phyloP scores from a whole-genome alignment of 2,888 invertebrate genomes.

The Ommatoiulus sabulosus region DNA sequence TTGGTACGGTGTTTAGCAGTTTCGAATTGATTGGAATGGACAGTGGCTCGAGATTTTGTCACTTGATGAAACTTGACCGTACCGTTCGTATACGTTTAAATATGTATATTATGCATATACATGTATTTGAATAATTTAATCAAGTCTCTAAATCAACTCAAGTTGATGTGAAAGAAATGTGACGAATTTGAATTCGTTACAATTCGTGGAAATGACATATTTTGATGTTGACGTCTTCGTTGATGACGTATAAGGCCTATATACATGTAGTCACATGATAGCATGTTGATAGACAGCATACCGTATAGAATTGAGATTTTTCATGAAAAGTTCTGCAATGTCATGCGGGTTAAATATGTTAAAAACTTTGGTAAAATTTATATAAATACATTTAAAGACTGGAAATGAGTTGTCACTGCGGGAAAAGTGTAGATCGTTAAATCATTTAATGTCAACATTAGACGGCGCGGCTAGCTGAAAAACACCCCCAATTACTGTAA shows the following conservation, averaged over 20 bases:
- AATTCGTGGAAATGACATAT: background rate
- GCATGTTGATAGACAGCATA: background rate
- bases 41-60: background rate
- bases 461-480: background rate
- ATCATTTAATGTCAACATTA: too few species aligned
- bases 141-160: background rate
- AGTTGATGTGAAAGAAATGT: background rate
- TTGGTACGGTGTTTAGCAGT: background rate
- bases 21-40: background rate
- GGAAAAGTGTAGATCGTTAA: background rate
- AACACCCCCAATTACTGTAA: too few species aligned
- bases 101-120: too few species aligned
- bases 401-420: background rate
- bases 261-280: background rate
- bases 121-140: background rate
- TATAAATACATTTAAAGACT: background rate
- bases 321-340: background rate
- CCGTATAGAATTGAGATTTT: background rate
- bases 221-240: background rate
- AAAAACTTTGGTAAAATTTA: background rate
- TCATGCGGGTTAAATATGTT: background rate
- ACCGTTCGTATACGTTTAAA: background rate
- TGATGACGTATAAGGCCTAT: background rate
- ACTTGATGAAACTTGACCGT: background rate
- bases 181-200: background rate